Evolutionary conservation across 2,113 vertebrate genomes (phyloP).

Genomic region (Eleginops maclovinus): DNA sequence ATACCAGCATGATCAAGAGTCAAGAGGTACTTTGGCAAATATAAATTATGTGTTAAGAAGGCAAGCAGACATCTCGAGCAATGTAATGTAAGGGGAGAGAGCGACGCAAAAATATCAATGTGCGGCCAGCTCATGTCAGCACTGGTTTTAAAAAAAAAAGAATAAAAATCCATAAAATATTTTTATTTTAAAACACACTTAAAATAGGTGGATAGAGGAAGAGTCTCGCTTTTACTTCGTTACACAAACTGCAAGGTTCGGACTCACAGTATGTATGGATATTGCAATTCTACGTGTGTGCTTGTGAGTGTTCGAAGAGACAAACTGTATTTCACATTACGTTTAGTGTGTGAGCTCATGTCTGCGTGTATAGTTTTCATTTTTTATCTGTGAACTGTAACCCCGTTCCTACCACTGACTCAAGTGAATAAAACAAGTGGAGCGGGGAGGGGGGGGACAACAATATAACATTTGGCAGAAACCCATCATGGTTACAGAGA

Average conservation of each 20-base stretch:
- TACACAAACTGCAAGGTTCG: conserved; percentile 56
- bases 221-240: conserved; percentile 58
- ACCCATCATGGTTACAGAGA: conserved; percentile 27
- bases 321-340: conserved; percentile 50
- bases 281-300: conserved; percentile 43
- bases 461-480: conserved; percentile 68
- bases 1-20: conserved; percentile 79
- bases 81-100: conserved; percentile 62
- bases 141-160: conserved; percentile 87
- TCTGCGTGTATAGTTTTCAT: conserved; percentile 47
- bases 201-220: conserved; percentile 87
- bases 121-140: conserved; percentile 78
- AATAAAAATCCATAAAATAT: conserved; percentile 98
- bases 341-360: conserved; percentile 35
- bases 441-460: background rate
- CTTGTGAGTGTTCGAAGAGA: conserved; percentile 18
- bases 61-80: conserved; percentile 75
- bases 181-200: conserved; percentile 94
- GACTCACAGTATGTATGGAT: conserved; percentile 45
- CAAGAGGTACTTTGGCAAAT: conserved; percentile 83
- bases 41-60: conserved; percentile 81
- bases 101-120: conserved; percentile 82
- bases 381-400: conserved; percentile 53
- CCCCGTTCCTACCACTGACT: conserved; percentile 53
- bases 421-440: conserved; percentile 50